These are phyloP conservation scores for Calvadosia cruxmelitensis DNA, from an alignment of 30 jellyfish, hydroid and myxozoan species.

Conservation along the genomic window DNA sequence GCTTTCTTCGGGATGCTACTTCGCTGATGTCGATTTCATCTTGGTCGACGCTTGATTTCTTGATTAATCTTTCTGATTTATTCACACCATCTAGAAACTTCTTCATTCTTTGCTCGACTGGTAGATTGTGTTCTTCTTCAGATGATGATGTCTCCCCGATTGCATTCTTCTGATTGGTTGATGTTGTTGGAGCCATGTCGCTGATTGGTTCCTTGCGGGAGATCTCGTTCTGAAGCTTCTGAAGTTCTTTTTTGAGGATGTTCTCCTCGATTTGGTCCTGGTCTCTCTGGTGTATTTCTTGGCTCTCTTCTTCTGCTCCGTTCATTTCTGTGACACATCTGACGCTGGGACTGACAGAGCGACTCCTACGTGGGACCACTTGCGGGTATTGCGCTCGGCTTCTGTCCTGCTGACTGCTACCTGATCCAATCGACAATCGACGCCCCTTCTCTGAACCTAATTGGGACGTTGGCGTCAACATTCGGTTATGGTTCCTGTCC, in stretches of 20 bases:
- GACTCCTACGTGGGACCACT: background rate
- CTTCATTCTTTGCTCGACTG: background rate
- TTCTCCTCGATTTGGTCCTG: background rate
- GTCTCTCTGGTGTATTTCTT: conserved; percentile 10
- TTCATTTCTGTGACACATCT: conserved; percentile 17
- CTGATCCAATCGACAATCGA: no score
- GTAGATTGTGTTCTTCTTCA: background rate
- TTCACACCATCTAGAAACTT: background rate
- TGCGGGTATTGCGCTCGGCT: background rate
- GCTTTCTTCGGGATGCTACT: conserved; percentile 53
- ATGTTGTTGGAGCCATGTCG: background rate
- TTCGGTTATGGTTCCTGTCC: background rate
- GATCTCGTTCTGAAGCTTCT: background rate
- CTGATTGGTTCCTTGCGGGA: background rate
- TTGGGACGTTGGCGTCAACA: background rate
- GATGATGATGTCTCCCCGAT: background rate
- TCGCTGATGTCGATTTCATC: conserved; percentile 52
- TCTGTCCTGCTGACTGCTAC: background rate
- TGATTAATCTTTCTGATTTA: background rate
- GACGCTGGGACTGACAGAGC: background rate
- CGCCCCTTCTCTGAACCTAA: background rate
- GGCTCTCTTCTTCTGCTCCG: conserved; percentile 31
- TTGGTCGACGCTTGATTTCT: background rate
- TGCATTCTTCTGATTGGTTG: background rate
- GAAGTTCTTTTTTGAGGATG: background rate